Conservation (phyloP, 2,797 vertebrate species). For the Uromys caudimaculatus region DNA sequence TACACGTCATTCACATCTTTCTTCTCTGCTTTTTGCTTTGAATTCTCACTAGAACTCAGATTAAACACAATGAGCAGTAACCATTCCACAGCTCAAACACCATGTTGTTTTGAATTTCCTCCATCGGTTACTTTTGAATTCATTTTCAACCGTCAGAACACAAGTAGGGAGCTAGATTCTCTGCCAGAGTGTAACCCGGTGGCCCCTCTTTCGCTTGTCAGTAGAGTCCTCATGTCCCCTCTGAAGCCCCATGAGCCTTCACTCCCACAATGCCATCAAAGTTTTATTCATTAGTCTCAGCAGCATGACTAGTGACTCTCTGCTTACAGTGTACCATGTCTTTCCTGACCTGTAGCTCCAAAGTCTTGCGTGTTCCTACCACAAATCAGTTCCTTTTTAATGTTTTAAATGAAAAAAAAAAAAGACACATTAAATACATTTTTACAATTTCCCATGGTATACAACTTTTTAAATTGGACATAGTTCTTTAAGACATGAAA, state of each 20-base stretch:
- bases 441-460: background rate
- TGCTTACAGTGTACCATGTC: background rate
- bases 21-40: background rate
- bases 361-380: background rate
- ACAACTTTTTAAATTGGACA: background rate
- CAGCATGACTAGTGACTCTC: background rate
- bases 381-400: background rate
- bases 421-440: background rate
- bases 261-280: background rate
- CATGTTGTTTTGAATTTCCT: background rate
- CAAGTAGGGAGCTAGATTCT: background rate
- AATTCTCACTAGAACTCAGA: background rate
- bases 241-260: background rate
- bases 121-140: background rate
- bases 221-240: background rate
- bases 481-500: background rate
- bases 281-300: background rate
- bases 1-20: background rate
- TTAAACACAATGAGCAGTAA: background rate
- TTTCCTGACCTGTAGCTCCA: background rate
- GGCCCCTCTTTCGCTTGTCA: background rate
- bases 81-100: background rate
- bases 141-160: background rate
- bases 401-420: background rate
- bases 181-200: background rate